Evolutionary conservation across 2,888 invertebrate species (phyloP).

Genomic region (Leptopilina myrica): DNA sequence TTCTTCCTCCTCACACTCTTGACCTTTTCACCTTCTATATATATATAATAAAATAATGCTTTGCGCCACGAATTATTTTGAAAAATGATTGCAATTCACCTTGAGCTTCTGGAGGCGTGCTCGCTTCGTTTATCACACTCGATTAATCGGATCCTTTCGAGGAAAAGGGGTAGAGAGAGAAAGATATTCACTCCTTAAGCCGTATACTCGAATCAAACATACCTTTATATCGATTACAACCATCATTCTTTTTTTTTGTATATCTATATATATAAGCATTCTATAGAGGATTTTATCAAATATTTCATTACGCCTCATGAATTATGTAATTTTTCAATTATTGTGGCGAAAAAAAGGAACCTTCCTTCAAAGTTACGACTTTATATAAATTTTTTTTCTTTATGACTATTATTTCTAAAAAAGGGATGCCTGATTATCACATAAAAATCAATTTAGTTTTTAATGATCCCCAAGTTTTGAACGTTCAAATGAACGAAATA

Average conservation of each 20-base stretch:
- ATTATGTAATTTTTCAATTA: neutral
- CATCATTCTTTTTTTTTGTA: too few species aligned
- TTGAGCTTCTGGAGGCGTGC: slow-evolving; percentile 16
- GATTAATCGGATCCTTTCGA: slow-evolving; percentile 29
- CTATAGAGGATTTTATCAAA: neutral
- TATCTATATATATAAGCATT: too few species aligned
- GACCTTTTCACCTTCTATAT: slow-evolving; percentile 17
- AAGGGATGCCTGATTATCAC: too few species aligned
- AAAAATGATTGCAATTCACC: slow-evolving; percentile 31
- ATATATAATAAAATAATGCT: neutral
- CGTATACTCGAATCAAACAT: slow-evolving; percentile 5
- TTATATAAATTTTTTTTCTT: neutral
- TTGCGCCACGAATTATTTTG: slow-evolving; percentile 21
- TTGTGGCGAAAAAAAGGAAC: neutral
- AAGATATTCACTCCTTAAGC: neutral
- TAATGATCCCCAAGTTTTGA: too few species aligned
- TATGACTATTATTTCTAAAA: too few species aligned
- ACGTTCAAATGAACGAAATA: too few species aligned
- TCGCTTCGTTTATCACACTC: slow-evolving; percentile 25
- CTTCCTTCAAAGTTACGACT: neutral
- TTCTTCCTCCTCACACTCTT: neutral
- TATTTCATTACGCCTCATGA: slow-evolving; percentile 27
- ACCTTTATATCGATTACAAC: slow-evolving; percentile 2
- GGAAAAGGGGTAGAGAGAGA: slow-evolving; percentile 20
- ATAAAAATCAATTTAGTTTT: too few species aligned